These are phyloP conservation scores for Homarus gammarus DNA, from an alignment of 2,888 invertebrate species.

Conservation along the genomic window DNA sequence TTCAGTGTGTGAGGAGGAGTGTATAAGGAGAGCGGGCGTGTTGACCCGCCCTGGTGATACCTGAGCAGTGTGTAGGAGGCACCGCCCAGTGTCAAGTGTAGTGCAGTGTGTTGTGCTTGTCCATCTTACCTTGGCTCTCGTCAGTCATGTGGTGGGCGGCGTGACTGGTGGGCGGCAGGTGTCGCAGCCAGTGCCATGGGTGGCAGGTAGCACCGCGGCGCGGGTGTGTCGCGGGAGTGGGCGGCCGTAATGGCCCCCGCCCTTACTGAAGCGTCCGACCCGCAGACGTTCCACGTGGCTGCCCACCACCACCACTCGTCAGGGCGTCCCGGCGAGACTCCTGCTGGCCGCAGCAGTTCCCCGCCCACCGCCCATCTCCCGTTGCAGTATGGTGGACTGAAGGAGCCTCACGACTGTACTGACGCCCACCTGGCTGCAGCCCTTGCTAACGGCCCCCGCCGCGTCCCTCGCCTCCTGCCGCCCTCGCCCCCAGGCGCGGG, in stretches of 20 bases:
- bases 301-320: constrained; percentile 58
- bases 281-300: constrained; percentile 72
- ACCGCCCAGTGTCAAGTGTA: neutral
- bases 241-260: constrained; percentile 76
- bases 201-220: constrained; percentile 65
- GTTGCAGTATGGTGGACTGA: constrained; percentile 72
- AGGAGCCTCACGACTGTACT: constrained; percentile 71
- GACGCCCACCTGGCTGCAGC: constrained; percentile 68
- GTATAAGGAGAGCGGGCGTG: neutral
- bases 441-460: constrained; percentile 59
- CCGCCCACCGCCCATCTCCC: constrained; percentile 62
- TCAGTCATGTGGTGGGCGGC: constrained; percentile 34
- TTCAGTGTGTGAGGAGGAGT: constrained; percentile 10
- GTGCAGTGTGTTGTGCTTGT: constrained; percentile 38
- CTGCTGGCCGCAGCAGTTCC: constrained; percentile 42
- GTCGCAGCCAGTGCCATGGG: constrained; percentile 53
- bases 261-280: constrained; percentile 74
- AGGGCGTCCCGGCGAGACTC: constrained; percentile 53
- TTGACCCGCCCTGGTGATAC: neutral
- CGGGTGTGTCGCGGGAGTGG: constrained; percentile 64
- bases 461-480: constrained; percentile 47
- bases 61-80: neutral
- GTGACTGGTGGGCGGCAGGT: constrained; percentile 39
- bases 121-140: neutral
- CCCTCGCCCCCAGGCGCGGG: constrained; percentile 53